Evolutionary conservation across 2,888 invertebrate species (phyloP), one percentile per base, ranked within the genome.

Genomic region (Spodoptera littoralis): DNA sequence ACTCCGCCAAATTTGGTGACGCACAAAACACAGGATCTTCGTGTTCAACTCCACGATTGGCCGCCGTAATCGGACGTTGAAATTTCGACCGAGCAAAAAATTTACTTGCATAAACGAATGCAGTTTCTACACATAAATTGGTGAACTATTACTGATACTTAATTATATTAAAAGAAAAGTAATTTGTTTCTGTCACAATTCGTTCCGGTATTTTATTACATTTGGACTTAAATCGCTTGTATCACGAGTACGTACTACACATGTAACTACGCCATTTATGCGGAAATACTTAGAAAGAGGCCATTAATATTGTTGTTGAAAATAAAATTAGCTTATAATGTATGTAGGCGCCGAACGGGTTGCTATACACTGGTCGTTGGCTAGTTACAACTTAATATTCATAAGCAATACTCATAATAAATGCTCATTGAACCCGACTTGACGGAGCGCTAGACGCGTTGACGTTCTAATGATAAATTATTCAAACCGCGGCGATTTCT

Each of bases 401-500:
- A 73, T 62, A 55, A 52, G 58, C 70, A 72, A 65, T 70, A 65
- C 65, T 60, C 53, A 73, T 70, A 71, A 76, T 72, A 65, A 70
- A 75, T 70, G 70, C 74, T 76, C 70, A 76, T 67, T 77, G 77
- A 79, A 73, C 76, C 61, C 48, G 58, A 49, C 60, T 61, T 70
- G 69, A 70, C 65, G 50, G 69, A 68, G 57, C 65, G 53, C 58
- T 76, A 62, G 76, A 73, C 65, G 62, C 47, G 62, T 73, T 73
- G 76, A 78, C 73, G 73, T 78, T 78, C 69, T 65, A 77, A 75
- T 68, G 75, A 91, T 93, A 91, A 91, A 92, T 92, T 85, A 93
- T 93, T 92, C 92, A 92, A 90, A 77, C 76, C 82, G 82, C 89
- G 82, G 82, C 88, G 92, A 93, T 93, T 93, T 94, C 93, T 92